phyloP scores from a whole-genome alignment of 2,888 invertebrate species.

The Drosophila tanythrix region DNA sequence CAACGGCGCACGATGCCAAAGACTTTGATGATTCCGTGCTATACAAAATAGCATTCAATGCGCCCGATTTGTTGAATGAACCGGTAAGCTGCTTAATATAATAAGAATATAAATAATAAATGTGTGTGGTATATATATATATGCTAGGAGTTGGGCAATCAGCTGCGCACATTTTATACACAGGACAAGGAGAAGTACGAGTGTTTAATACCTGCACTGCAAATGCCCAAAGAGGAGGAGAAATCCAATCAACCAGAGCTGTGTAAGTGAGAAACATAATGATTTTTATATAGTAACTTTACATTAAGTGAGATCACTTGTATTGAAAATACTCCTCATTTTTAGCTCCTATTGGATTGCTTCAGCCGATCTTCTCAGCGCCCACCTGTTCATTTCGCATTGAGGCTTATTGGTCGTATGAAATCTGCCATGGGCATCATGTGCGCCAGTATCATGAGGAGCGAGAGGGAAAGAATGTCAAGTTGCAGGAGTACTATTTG shows the following conservation, averaged over 20 bases:
- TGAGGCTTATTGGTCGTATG: conserved; percentile 98
- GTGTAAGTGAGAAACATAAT: conserved; percentile 60
- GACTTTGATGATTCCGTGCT: conserved; percentile 93
- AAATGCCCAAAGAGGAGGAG: conserved; percentile 83
- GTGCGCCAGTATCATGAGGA: conserved; percentile 98
- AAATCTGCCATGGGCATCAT: conserved; percentile 96
- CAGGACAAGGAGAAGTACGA: conserved; percentile 92
- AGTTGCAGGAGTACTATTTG: conserved; percentile 93
- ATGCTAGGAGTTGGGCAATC: conserved; percentile 66
- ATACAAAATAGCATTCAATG: conserved; percentile 92
- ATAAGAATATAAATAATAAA: neutral
- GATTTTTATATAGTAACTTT: neutral
- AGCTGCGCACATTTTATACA: conserved; percentile 85
- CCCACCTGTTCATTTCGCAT: conserved; percentile 93
- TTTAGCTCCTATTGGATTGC: conserved; percentile 89
- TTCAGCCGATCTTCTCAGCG: conserved; percentile 91
- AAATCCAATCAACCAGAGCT: conserved; percentile 73
- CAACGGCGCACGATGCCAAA: conserved; percentile 86
- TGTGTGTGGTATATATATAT: neutral
- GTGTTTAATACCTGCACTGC: conserved; percentile 91
- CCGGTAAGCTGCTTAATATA: conserved; percentile 79
- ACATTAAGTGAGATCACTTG: neutral
- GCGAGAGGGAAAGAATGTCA: conserved; percentile 93
- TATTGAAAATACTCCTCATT: neutral
- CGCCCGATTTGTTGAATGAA: conserved; percentile 85